Percentiles rank a stretch among this genome's conserved stretches.
These are phyloP conservation scores for Tenthredo mesomela DNA, from an alignment of 2,888 invertebrate genomes.

Conservation along the genomic window DNA sequence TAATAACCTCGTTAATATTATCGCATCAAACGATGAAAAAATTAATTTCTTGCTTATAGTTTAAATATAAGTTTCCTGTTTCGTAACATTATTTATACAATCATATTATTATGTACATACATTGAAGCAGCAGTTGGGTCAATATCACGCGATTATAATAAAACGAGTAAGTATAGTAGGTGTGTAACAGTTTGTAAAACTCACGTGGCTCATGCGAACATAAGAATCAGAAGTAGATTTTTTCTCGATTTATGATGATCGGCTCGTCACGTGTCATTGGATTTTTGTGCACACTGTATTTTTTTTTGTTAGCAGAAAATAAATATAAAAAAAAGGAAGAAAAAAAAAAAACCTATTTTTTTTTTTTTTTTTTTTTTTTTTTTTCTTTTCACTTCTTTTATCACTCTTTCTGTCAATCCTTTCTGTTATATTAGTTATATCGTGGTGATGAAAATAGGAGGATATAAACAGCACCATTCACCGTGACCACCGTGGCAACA, in stretches of 20 bases:
- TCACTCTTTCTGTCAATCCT: not conserved
- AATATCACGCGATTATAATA: slow-evolving; percentile 7
- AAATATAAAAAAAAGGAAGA: too few relatives aligned
- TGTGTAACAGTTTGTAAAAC: slow-evolving; percentile 12
- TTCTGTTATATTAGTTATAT: not conserved
- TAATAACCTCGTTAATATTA: not conserved
- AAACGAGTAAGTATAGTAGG: not conserved
- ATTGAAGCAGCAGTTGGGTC: not conserved
- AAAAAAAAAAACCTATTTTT: too few relatives aligned
- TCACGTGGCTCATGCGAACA: slow-evolving; percentile 16
- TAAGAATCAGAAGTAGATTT: not conserved
- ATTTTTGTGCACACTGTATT: not conserved
- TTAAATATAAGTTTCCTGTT: not conserved
- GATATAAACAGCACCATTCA: slow-evolving; percentile 58
- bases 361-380: too few relatives aligned
- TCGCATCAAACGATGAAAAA: not conserved
- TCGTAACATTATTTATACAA: not conserved
- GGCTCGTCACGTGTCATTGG: slow-evolving; percentile 26
- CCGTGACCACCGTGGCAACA: slow-evolving; percentile 68
- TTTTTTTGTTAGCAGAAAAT: too few relatives aligned
- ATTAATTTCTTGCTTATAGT: not conserved
- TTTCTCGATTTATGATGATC: not conserved
- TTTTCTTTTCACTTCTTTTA: not conserved
- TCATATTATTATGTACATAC: not conserved
- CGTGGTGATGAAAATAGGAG: not conserved